A percentile compares a stretch with the other conserved stretches of the same genome.
These are phyloP conservation scores for Leptarthrus brevirostris DNA, from an alignment of 2,888 invertebrate genomes.

Conservation along the genomic window DNA sequence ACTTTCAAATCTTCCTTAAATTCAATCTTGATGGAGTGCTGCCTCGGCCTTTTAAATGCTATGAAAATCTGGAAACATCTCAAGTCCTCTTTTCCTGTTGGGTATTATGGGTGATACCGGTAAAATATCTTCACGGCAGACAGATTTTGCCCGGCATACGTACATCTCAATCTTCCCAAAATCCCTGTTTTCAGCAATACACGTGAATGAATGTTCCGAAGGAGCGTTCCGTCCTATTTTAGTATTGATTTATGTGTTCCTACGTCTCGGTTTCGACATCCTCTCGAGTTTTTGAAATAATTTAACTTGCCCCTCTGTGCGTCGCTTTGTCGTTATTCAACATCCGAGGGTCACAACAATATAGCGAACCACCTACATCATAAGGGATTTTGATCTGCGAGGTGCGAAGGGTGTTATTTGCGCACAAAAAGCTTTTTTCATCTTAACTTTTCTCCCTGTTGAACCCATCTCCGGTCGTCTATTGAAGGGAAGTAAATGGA, in stretches of 20 bases:
- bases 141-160: neutral
- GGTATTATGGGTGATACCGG: too few relatives aligned
- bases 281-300: slow-evolving; percentile 26
- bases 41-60: too few relatives aligned
- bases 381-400: slow-evolving; percentile 24
- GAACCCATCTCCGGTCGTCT: slow-evolving; percentile 20
- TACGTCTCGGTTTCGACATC: slow-evolving; percentile 21
- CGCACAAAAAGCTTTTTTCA: slow-evolving; percentile 6
- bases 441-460: slow-evolving; percentile 16
- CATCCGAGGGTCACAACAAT: neutral
- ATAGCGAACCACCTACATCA: slow-evolving; percentile 16
- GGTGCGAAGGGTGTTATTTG: slow-evolving; percentile 36
- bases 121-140: too few relatives aligned
- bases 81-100: too few relatives aligned
- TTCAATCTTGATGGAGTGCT: too few relatives aligned
- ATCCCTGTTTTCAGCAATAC: neutral
- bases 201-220: slow-evolving; percentile 17
- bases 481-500: slow-evolving; percentile 30
- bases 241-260: slow-evolving; percentile 31
- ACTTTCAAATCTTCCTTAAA: too few relatives aligned
- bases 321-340: slow-evolving; percentile 12
- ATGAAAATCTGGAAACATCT: too few relatives aligned
- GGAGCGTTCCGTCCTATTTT: slow-evolving; percentile 26
- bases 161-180: neutral
- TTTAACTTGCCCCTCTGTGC: slow-evolving; percentile 8